A percentile compares a stretch with the other conserved stretches of the same genome.
These are phyloP conservation scores for Monopterus albus DNA, from an alignment of 2,113 vertebrate species.

Conservation along the genomic window DNA sequence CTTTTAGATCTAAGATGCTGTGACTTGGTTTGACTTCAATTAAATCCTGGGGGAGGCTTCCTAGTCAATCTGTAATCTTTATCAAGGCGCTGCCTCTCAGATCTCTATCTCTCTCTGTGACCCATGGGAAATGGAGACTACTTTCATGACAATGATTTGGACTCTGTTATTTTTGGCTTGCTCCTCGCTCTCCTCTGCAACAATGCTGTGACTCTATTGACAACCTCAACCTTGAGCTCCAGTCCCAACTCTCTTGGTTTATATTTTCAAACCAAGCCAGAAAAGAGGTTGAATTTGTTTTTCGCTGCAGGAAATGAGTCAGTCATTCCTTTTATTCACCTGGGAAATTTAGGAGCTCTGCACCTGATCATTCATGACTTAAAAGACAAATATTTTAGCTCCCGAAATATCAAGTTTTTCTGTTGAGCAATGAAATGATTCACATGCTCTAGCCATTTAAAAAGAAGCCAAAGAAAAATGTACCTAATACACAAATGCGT, in stretches of 20 bases:
- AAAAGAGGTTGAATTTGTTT: constrained; percentile 29
- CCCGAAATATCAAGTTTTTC: constrained; percentile 14
- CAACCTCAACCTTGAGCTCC: constrained; percentile 76
- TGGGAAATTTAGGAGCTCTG: constrained; percentile 49
- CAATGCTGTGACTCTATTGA: constrained; percentile 77
- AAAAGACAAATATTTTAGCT: constrained; percentile 13
- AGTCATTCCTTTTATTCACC: constrained; percentile 37
- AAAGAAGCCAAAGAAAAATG: neutral
- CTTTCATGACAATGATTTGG: constrained; percentile 78
- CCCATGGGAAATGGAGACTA: constrained; percentile 81
- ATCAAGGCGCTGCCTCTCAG: constrained; percentile 81
- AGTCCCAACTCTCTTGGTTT: constrained; percentile 17
- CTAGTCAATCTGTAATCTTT: constrained; percentile 84
- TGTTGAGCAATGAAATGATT: neutral
- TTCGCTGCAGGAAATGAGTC: constrained; percentile 28
- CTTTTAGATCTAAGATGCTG: constrained; percentile 82
- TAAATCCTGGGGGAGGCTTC: constrained; percentile 82
- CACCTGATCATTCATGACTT: constrained; percentile 42
- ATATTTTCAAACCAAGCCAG: constrained; percentile 8
- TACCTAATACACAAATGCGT: neutral
- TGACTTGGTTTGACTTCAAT: constrained; percentile 86
- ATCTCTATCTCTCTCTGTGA: constrained; percentile 80
- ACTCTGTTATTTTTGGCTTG: constrained; percentile 73
- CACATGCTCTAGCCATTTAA: neutral
- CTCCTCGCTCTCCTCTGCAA: constrained; percentile 67